These are phyloP conservation scores for Macrophya annulata DNA, from an alignment of 2,888 invertebrate genomes.

Conservation along the genomic window DNA sequence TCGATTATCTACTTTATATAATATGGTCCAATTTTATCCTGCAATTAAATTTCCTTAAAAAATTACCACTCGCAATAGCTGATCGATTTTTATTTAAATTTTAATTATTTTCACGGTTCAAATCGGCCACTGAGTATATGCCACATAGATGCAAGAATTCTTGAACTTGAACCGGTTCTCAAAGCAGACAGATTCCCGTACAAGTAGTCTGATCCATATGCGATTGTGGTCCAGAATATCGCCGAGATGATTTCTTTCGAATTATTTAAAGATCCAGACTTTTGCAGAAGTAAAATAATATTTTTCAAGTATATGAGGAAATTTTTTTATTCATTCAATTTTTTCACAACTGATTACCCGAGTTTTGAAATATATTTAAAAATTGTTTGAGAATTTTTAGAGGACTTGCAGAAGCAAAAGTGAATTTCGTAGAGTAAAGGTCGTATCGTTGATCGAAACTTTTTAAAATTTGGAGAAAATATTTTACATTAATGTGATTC, in stretches of 20 bases:
- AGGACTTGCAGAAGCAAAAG: too few species aligned
- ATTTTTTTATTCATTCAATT: too few species aligned
- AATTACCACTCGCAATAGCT: not conserved
- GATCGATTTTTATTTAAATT: not conserved
- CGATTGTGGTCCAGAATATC: not conserved
- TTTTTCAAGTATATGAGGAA: not conserved
- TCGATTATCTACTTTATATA: too few species aligned
- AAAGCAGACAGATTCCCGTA: not conserved
- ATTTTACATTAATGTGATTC: too few species aligned
- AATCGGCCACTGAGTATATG: not conserved
- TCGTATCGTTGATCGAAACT: too few species aligned
- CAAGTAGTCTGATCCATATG: not conserved
- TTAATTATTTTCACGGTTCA: not conserved
- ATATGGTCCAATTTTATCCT: not conserved
- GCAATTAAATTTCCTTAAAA: not conserved
- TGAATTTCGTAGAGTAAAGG: too few species aligned
- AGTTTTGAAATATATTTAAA: not conserved
- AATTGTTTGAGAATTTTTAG: not conserved
- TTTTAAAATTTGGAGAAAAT: too few species aligned
- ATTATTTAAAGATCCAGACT: not conserved
- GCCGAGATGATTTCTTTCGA: not conserved
- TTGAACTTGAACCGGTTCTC: not conserved
- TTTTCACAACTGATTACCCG: not conserved
- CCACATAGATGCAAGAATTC: not conserved
- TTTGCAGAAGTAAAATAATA: not conserved